Base-by-base conservation (phyloP, 2,797 vertebrate genomes). In the Iguana delicatissima region DNA sequence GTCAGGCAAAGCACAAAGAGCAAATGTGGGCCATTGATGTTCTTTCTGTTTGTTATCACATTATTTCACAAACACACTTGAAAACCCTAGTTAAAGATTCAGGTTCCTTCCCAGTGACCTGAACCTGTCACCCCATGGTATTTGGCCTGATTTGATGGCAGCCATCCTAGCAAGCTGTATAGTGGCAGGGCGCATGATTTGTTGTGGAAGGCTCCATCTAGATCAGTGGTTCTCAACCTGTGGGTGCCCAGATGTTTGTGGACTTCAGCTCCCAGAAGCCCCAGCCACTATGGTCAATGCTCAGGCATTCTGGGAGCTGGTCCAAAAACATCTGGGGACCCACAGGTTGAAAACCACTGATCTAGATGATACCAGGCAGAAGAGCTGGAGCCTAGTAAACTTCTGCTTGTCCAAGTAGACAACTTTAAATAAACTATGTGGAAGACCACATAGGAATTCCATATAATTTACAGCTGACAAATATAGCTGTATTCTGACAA, bases 1-100 rank as follows among this genome's bases (percentile, higher is more conserved):
- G 93, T 92, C 97, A 97, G n/a, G 79, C 86, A 94, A 95, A 91
- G 73, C 26, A 94, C 89, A 86, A 88, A 64, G 16, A 72, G 72
- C 62, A 38, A 84, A 59, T 32, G 59, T 1, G 2, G 7, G 80
- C 83, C 1, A 5, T 74, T 32, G 38, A 1, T 82, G 13, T 72
- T 69, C 9, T 50, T 38, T 72, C 80, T 12, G 29, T 26, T 80
- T 80, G 59, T 67, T n/a, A 4, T 38, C 74, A 16, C 12, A 73
- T 22, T n/a, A 64, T 5, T 16, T 20, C 38, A 87, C 24, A 72
- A 29, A 80, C 38, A 88, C 29, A 69, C 52, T 62, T 83, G 35
- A 59, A 88, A 88, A 72, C 8, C 72, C 42, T 22, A 3, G 12
- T 38, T 42, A 13, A 72, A 55, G 16, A 72, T 7, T 6, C 67